Evolutionary conservation across 2,888 invertebrate species (phyloP), one percentile per base, ranked within the genome.

Genomic region (Sycophila texana): DNA sequence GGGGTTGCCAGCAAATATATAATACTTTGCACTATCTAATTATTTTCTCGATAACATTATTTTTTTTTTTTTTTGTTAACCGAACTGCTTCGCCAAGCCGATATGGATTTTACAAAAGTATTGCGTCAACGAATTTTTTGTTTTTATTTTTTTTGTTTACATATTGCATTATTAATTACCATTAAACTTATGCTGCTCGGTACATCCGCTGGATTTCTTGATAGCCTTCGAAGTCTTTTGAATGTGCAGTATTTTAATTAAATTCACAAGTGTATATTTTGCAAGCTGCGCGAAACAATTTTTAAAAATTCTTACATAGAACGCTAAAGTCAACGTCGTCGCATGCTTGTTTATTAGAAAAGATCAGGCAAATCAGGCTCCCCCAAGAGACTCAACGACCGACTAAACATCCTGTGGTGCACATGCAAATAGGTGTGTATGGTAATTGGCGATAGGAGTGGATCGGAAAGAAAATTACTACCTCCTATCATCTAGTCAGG

Each of bases 71-170:
- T n/a, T 68, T 18, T 60, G 63, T 39, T 74, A 47, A 63, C 47
- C 57, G 66, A 74, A 73, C 30, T 72, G 65, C 77, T 67, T 73
- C 57, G 49, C 61, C 61, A 74, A 74, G 79, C 70, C 74, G 79
- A 79, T 79, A 79, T 79, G 65, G 63, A 74, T 70, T 72, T 79
- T 79, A 79, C 51, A 79, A 74, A 79, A 71, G 49, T 74, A 74
- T 63, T 57, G 61, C 61, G 49, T 66, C 53, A 71, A 75, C 55
- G 66, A 66, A 68, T 30, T 72, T 65, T 75, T 63, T 51, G 4
- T 18, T 63, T 61, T 20, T n/a, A n/a, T 1, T 16, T 53, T 26
- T 30, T 39, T 74, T 39, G 10, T 39, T 39, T 39, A 10, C 1
- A 10, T 10, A 39, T 39, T 39, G 39, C 7, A 39, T 39, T 39